These are phyloP conservation scores for Sylvilagus bachmani DNA, from an alignment of 2,113 vertebrate species.

Conservation along the genomic window DNA sequence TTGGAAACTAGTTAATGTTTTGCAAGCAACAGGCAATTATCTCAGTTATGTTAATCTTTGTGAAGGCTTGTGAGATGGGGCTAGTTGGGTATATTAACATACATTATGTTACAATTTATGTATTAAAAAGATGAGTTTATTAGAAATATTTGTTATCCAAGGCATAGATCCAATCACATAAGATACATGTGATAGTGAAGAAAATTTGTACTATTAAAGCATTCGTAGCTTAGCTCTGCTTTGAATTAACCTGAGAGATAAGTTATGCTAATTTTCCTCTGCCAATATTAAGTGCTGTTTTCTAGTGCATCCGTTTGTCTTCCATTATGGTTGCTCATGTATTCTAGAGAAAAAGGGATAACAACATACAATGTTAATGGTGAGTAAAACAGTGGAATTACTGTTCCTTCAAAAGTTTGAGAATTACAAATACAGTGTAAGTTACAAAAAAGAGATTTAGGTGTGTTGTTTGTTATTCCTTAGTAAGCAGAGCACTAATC, in stretches of 20 bases:
- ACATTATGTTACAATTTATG: background rate
- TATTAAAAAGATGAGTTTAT: background rate
- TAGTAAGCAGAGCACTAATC: background rate
- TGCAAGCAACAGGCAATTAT: background rate
- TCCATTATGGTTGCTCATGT: background rate
- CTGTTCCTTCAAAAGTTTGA: background rate
- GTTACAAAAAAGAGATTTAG: background rate
- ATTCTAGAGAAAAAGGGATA: background rate
- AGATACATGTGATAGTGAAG: background rate
- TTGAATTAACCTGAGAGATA: constrained; percentile 12
- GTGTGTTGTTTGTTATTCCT: background rate
- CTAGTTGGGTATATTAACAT: background rate
- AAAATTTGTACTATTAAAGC: background rate
- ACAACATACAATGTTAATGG: background rate
- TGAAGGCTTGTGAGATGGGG: background rate
- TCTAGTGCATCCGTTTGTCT: background rate
- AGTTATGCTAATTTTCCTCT: background rate
- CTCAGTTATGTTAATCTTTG: background rate
- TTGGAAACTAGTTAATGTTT: background rate
- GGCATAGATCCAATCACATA: background rate
- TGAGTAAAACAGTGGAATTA: constrained; percentile 26
- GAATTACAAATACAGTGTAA: background rate
- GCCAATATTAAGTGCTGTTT: constrained; percentile 2
- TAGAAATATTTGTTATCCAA: background rate
- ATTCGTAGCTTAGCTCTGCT: background rate